phyloP scores from a whole-genome alignment of 2,797 vertebrate genomes.

The Hapalemur alaotrensis region DNA sequence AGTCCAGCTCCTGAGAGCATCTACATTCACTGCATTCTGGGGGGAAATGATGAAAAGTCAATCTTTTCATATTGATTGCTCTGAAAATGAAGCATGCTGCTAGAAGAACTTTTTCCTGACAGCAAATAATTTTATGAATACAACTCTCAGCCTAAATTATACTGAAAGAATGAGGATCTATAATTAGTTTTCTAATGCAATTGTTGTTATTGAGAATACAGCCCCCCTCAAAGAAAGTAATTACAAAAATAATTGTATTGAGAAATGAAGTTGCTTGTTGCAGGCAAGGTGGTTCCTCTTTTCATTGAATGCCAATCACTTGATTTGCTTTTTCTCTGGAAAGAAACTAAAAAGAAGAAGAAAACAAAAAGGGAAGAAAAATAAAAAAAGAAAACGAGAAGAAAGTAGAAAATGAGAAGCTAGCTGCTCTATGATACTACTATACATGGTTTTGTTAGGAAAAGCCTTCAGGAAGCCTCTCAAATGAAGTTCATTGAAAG shows the following conservation, averaged over 20 bases:
- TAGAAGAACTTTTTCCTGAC: not conserved
- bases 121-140: constrained; percentile 64
- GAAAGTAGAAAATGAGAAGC: not conserved
- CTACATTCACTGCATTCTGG: not conserved
- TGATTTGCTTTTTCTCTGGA: not conserved
- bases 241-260: constrained; percentile 51
- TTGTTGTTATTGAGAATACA: constrained; percentile 45
- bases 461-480: constrained; percentile 34
- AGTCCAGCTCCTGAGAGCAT: not conserved
- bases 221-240: not conserved
- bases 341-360: not conserved
- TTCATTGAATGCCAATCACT: constrained; percentile 18
- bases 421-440: not conserved
- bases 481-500: constrained; percentile 64
- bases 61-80: constrained; percentile 51
- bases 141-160: constrained; percentile 38
- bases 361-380: not conserved
- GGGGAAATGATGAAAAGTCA: constrained; percentile 47
- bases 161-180: constrained; percentile 36
- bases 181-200: constrained; percentile 47
- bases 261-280: constrained; percentile 34
- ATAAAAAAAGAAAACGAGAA: not conserved
- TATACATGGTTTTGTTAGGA: not conserved
- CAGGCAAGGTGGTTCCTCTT: not conserved
- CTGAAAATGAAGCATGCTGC: constrained; percentile 47